Evolutionary conservation across 2,888 invertebrate species (phyloP).

Genomic region (Epistrophe eligans): DNA sequence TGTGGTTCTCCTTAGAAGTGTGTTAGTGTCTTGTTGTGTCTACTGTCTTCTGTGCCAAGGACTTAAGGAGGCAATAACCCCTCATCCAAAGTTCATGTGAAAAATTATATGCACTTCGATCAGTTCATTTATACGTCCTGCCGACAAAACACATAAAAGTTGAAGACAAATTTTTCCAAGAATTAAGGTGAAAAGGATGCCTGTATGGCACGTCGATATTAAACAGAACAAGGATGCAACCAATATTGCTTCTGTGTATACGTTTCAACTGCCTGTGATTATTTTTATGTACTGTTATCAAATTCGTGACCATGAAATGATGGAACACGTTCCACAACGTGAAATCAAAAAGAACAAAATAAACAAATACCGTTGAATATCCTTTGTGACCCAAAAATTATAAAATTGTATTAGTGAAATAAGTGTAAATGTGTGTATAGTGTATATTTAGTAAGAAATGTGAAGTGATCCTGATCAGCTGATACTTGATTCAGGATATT

Average conservation of each 20-base stretch:
- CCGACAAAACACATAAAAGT: conserved; percentile 51
- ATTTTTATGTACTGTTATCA: conserved; percentile 7
- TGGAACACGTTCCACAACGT: background rate
- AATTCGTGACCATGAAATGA: conserved; percentile 21
- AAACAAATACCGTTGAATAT: background rate
- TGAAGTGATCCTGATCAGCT: conserved; percentile 60
- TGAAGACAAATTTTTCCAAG: conserved; percentile 69
- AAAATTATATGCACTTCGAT: conserved; percentile 79
- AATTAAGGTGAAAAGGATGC: background rate
- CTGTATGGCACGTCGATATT: background rate
- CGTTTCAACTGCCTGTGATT: background rate
- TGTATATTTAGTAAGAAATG: conserved; percentile 6
- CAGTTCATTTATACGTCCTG: conserved; percentile 70
- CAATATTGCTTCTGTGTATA: background rate
- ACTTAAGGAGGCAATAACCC: conserved; percentile 60
- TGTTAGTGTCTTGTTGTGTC: conserved; percentile 34
- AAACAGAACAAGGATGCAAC: background rate
- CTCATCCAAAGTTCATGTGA: conserved; percentile 43
- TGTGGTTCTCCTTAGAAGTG: background rate
- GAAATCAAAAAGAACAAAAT: background rate
- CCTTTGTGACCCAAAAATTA: background rate
- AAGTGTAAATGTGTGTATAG: conserved; percentile 21
- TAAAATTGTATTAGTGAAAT: background rate
- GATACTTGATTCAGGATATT: conserved; percentile 44
- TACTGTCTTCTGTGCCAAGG: conserved; percentile 78